phyloP scores from a whole-genome alignment of 2,888 invertebrate species.

The Horisme vitalbata region DNA sequence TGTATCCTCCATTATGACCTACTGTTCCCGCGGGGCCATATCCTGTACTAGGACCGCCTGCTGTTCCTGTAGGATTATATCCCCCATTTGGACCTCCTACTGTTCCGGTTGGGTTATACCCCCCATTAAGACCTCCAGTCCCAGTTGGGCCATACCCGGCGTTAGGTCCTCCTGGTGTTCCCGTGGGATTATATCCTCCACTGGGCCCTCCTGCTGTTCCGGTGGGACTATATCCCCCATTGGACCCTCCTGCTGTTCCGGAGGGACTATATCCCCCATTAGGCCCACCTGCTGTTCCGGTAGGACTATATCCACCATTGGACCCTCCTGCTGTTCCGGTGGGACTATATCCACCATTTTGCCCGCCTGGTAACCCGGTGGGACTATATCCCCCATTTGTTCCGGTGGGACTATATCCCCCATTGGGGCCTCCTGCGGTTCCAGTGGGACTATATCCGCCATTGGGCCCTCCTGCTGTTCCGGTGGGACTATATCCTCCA shows the following conservation, averaged over 20 bases:
- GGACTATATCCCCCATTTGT: slow-evolving; percentile 6
- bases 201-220: background rate
- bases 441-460: slow-evolving; percentile 9
- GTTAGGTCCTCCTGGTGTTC: slow-evolving; percentile 1
- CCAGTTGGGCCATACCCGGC: background rate
- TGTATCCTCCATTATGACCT: background rate
- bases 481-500: slow-evolving; percentile 3
- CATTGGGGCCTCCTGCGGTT: background rate
- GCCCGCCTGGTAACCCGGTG: slow-evolving; percentile 1
- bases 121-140: background rate
- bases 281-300: background rate
- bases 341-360: slow-evolving; percentile 19
- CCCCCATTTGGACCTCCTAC: background rate
- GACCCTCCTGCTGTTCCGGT: background rate
- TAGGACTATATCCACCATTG: background rate
- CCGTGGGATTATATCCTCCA: background rate
- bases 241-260: background rate
- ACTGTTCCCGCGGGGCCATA: background rate
- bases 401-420: background rate
- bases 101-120: background rate
- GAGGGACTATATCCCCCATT: slow-evolving; percentile 2
- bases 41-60: background rate
- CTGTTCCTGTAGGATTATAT: background rate
- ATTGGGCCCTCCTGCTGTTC: background rate
- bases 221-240: background rate